phyloP scores from a whole-genome alignment of 2,888 invertebrate species.

The Stenurella melanura region DNA sequence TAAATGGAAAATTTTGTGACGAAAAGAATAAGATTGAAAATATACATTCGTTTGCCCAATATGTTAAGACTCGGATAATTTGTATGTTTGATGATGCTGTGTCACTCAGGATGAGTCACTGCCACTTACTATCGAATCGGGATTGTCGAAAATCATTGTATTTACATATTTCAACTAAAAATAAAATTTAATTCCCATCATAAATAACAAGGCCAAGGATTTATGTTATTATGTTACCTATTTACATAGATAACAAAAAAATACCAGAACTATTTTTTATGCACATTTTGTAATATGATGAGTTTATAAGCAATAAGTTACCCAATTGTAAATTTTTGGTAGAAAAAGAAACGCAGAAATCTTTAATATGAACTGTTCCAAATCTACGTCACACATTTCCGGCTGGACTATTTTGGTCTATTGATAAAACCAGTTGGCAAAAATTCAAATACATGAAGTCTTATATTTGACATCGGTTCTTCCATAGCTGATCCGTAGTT shows the following conservation, averaged over 20 bases:
- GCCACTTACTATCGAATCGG: neutral
- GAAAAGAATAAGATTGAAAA: neutral
- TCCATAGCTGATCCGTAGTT: neutral
- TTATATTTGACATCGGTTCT: conserved; percentile 26
- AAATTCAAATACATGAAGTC: conserved; percentile 34
- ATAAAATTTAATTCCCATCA: neutral
- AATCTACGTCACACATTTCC: conserved; percentile 32
- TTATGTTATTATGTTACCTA: neutral
- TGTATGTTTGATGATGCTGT: neutral
- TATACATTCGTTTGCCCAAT: neutral
- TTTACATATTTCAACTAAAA: neutral
- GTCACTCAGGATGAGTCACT: neutral
- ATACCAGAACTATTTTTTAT: neutral
- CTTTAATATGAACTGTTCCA: conserved; percentile 11
- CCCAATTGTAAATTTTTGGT: neutral
- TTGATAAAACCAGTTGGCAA: conserved; percentile 37
- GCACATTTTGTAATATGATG: too few relatives aligned
- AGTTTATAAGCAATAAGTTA: neutral
- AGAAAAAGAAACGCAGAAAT: neutral
- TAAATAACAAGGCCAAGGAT: neutral
- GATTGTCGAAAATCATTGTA: neutral
- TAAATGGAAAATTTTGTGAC: too few relatives aligned
- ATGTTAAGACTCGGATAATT: neutral
- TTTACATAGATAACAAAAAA: neutral
- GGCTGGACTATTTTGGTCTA: conserved; percentile 30